Conservation (phyloP, 2,888 invertebrate genomes). For the Eustalomyia histrio region DNA sequence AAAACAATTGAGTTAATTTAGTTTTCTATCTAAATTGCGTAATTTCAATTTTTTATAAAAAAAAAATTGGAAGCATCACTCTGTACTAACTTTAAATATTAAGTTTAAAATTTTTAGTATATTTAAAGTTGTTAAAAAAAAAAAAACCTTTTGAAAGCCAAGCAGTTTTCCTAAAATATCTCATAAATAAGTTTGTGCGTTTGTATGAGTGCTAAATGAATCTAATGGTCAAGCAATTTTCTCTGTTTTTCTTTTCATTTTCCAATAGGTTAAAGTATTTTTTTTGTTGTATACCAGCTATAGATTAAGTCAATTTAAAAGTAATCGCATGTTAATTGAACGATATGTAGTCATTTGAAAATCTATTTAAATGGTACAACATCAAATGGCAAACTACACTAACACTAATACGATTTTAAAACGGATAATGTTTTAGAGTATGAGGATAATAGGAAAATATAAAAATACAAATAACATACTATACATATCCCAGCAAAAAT, state of each 20-base stretch:
- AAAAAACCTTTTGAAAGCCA: too few relatives aligned
- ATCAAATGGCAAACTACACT: conserved; percentile 38
- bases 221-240: neutral
- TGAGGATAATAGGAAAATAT: neutral
- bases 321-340: conserved; percentile 59
- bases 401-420: conserved; percentile 62
- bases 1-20: too few relatives aligned
- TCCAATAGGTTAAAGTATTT: neutral
- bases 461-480: neutral
- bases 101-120: too few relatives aligned
- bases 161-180: too few relatives aligned
- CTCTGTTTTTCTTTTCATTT: neutral
- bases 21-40: too few relatives aligned
- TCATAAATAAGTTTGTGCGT: too few relatives aligned
- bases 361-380: neutral
- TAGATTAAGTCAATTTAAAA: conserved; percentile 55
- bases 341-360: conserved; percentile 8
- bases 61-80: too few relatives aligned
- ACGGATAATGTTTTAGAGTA: conserved; percentile 39
- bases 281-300: neutral
- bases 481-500: too few relatives aligned
- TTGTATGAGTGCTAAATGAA: too few relatives aligned
- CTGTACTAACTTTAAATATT: too few relatives aligned
- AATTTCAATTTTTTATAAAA: too few relatives aligned
- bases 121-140: too few relatives aligned